Conservation (phyloP, 2,797 vertebrate genomes). For the Cheracebus regulus region DNA sequence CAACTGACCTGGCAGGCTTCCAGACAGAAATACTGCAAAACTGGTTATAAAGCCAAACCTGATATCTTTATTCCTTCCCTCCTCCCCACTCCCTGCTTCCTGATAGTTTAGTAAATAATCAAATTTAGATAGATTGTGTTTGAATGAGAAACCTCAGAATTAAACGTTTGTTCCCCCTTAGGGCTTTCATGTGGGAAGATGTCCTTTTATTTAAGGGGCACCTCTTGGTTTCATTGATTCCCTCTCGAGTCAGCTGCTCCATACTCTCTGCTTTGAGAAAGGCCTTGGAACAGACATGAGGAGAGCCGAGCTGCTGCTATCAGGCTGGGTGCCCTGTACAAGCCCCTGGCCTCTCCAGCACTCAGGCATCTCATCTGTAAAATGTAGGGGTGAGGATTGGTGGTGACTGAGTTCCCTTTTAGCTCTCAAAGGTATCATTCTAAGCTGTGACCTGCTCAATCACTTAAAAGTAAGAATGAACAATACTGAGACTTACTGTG, state of each 20-base stretch:
- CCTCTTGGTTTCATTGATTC: not conserved
- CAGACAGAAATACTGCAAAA: not conserved
- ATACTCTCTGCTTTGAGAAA: not conserved
- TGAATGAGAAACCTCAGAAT: constrained; percentile 25
- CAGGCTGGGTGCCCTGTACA: not conserved
- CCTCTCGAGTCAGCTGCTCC: not conserved
- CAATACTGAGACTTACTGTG: not conserved
- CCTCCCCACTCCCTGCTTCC: not conserved
- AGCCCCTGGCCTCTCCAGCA: not conserved
- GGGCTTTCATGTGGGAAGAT: not conserved
- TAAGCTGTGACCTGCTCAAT: not conserved
- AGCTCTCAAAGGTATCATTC: not conserved
- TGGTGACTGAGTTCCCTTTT: not conserved
- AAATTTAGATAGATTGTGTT: constrained; percentile 13
- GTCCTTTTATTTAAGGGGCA: not conserved
- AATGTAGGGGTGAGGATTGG: not conserved
- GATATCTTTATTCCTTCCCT: not conserved
- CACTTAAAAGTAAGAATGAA: not conserved
- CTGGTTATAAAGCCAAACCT: not conserved
- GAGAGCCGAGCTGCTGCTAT: not conserved
- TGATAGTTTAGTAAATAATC: constrained; percentile 33
- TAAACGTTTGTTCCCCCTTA: not conserved
- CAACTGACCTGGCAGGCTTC: not conserved
- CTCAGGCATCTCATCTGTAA: not conserved
- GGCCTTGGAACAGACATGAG: not conserved